Base-by-base conservation (phyloP, 2,797 vertebrate species). In the Catostomus latipinnis region DNA sequence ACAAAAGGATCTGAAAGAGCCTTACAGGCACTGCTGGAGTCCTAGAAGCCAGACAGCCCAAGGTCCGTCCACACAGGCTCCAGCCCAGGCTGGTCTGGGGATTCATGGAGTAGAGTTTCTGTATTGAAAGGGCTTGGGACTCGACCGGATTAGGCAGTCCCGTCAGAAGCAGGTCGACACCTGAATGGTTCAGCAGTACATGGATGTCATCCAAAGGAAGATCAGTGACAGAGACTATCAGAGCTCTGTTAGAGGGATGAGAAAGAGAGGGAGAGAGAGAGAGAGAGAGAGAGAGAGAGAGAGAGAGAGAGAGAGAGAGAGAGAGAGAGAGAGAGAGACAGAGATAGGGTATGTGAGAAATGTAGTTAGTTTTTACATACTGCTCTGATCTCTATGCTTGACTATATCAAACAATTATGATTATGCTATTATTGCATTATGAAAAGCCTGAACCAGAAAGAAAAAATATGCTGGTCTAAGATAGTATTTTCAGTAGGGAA, bases 1-100 rank as follows among this genome's bases (percentile, higher is more conserved):
- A 95, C 8, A 97, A 81, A 65, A 98, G 89, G 54, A 96, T 88
- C 43, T 96, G 95, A 87, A 95, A 95, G 0, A 97, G 93, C 0
- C 86, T 91, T 11, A 92, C 82, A 8, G 95, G 85, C 0, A 62
- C 84, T 0, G 84, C 53, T 0, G 71, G 84, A 82, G 84, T 0
- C 0, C 74, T 71, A 78, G 53, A 75, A 0, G 93, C 87, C 87
- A 96, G 69, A 16, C 92, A 92, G 0, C 86, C 82, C 0, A 14
- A 1, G 1, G 82, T 80, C 6, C 88, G 72, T 6, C 92, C 89
- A 0, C 89, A 91, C 1, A 94, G 62, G 5, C 87, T 89, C 93
- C 93, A 95, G 60, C 53, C 92, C 80, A 94, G 9, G 12, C 34
- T 86, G 14, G 82, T 89, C 81, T 89, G 88, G 16, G 34, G 68